Evolutionary conservation across 2,888 invertebrate species (phyloP).

Genomic region (Ommatoiulus sabulosus): DNA sequence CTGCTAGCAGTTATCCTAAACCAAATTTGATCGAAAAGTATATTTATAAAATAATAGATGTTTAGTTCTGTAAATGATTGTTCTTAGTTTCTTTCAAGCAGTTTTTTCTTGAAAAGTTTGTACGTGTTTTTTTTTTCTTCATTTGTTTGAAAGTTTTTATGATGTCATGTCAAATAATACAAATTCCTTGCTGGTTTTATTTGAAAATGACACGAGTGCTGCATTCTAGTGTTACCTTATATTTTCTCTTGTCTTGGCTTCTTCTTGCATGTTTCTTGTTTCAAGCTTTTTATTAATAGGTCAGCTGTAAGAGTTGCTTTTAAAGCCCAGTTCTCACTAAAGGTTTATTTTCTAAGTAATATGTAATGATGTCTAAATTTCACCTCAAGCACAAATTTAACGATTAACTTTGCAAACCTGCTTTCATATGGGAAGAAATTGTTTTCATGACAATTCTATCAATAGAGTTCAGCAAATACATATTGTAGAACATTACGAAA

Average conservation of each 20-base stretch:
- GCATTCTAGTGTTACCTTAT: background rate
- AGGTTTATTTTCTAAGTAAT: no score
- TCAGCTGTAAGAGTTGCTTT: background rate
- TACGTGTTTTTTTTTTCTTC: background rate
- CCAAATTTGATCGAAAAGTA: conserved; percentile 1
- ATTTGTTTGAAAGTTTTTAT: conserved; percentile 8
- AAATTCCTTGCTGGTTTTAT: background rate
- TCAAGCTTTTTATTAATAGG: background rate
- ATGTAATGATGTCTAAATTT: no score
- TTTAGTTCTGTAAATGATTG: conserved; percentile 3
- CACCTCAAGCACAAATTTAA: no score
- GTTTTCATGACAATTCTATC: no score
- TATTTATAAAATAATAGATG: conserved; percentile 3
- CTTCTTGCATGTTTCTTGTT: conserved; percentile 1
- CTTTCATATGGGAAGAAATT: no score
- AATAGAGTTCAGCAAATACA: no score
- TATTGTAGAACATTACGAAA: no score
- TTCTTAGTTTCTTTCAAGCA: background rate
- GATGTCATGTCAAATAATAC: background rate
- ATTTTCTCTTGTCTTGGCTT: background rate
- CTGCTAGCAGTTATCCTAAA: background rate
- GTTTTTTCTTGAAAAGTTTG: background rate
- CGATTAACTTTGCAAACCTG: no score
- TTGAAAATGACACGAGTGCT: background rate
- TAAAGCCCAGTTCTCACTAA: background rate